Conservation (phyloP, 2,888 invertebrate genomes). For the Polyploca ridens region DNA sequence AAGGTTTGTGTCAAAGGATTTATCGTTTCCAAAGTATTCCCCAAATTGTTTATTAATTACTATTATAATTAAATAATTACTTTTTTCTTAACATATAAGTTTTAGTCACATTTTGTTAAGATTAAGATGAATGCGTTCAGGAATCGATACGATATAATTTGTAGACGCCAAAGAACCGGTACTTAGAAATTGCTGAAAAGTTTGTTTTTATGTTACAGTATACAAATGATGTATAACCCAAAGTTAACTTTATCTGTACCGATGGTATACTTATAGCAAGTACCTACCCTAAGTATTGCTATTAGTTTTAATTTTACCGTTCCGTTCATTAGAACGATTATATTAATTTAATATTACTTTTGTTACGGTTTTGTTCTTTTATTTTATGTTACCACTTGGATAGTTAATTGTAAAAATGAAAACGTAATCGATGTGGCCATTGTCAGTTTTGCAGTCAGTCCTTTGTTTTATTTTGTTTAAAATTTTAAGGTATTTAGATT, state of each 20-base stretch:
- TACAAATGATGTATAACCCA: constrained; percentile 22
- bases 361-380: constrained; percentile 59
- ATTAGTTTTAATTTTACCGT: constrained; percentile 44
- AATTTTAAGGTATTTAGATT: constrained; percentile 73
- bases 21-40: constrained; percentile 85
- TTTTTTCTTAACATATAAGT: constrained; percentile 68
- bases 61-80: constrained; percentile 49
- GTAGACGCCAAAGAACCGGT: constrained; percentile 73
- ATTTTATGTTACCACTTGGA: constrained; percentile 72
- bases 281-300: constrained; percentile 45
- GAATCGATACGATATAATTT: constrained; percentile 55
- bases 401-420: constrained; percentile 48
- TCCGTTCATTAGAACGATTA: constrained; percentile 45
- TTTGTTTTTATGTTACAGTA: constrained; percentile 23
- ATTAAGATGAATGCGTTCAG: constrained; percentile 69
- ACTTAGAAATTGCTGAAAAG: constrained; percentile 33
- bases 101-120: constrained; percentile 72
- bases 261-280: constrained; percentile 19
- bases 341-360: constrained; percentile 51
- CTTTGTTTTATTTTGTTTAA: constrained; percentile 56
- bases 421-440: constrained; percentile 72
- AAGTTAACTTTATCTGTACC: constrained; percentile 17
- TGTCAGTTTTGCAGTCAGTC: constrained; percentile 64
- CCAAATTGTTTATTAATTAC: constrained; percentile 78
- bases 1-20: constrained; percentile 85